Base-by-base conservation (phyloP, 2,888 invertebrate species). In the Pachydiplax longipennis region DNA sequence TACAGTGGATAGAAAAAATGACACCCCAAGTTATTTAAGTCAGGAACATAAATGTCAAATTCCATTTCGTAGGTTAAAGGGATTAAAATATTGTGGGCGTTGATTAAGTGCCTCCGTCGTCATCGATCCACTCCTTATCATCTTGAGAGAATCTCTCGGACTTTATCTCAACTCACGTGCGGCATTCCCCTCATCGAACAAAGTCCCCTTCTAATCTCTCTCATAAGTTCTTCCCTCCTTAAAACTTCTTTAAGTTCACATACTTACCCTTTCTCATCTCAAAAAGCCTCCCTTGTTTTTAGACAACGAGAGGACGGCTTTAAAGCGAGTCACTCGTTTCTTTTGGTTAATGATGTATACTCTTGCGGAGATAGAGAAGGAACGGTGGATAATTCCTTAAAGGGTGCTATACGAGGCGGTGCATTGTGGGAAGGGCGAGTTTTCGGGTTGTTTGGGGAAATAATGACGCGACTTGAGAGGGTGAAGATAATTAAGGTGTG, bases 321-420 rank as follows among this genome's bases (percentile, higher is more conserved):
- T 58, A 35, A 61, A 58, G 61, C 58, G 31, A 87, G 87, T 61
- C 37, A 87, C 87, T 65, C 73, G 37, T 18, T 87, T 87, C 87
- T 61, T 61, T 37, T 18, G 37, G 87, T 87, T 61, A 87, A 87
- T 87, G 87, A 87, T 87, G 87, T 87, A 65, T 58, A 87, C 87
- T 58, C 13, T 37, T 40, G 37, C 87, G 4, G 44, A 61, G 61
- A 35, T 58, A 2, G 10, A 58, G 53, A 53, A 15, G 53, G 53
- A 18, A 53, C 18, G 53, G 18, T 15, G 18, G 53, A 53, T 53
- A 53, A 53, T 53, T 15, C 53, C 53, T 53, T 53, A 18, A 53
- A 53, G 53, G 53, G 53, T 53, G 53, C 18, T 53, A 53, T 25
- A 58, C 15, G 53, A 53, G 18, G 53, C 53, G 15, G 53, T 1